A percentile compares a stretch with the other conserved stretches of the same genome.
Evolutionary conservation across 2,888 invertebrate species (phyloP).

Genomic region (Philopedon plagiatum): DNA sequence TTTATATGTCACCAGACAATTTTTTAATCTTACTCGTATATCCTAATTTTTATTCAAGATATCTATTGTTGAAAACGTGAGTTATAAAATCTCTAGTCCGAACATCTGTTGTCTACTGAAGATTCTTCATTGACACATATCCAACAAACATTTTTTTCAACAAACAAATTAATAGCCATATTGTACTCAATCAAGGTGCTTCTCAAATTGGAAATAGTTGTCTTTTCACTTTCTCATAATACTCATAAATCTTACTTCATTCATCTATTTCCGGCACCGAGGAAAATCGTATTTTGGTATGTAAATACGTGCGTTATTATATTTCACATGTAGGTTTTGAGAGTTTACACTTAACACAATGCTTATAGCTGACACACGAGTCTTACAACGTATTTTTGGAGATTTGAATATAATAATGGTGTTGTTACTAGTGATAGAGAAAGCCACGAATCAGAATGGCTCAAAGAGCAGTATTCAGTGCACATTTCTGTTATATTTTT

Average conservation of each 20-base stretch:
- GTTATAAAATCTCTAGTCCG: too few species aligned
- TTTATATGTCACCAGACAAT: too few species aligned
- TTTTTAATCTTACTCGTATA: too few species aligned
- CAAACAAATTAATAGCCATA: too few species aligned
- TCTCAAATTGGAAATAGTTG: background rate
- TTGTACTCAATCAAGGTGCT: background rate
- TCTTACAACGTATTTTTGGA: slow-evolving; percentile 12
- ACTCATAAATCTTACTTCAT: slow-evolving; percentile 30
- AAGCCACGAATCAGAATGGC: background rate
- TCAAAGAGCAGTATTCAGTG: too few species aligned
- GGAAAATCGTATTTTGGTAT: slow-evolving; percentile 27
- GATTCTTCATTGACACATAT: too few species aligned
- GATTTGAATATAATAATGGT: slow-evolving; percentile 25
- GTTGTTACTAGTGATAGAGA: background rate
- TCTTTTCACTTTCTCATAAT: slow-evolving; percentile 35
- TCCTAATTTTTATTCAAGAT: too few species aligned
- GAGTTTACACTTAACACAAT: slow-evolving; percentile 27
- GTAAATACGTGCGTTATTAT: slow-evolving; percentile 28
- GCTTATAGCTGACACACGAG: slow-evolving; percentile 29
- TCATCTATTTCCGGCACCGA: slow-evolving; percentile 27
- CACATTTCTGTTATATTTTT: too few species aligned
- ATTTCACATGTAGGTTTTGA: slow-evolving; percentile 29
- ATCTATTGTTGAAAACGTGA: too few species aligned
- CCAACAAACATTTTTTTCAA: too few species aligned
- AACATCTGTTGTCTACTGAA: too few species aligned